phyloP scores from a whole-genome alignment of 2,888 invertebrate genomes.

The Augiades crinisus region DNA sequence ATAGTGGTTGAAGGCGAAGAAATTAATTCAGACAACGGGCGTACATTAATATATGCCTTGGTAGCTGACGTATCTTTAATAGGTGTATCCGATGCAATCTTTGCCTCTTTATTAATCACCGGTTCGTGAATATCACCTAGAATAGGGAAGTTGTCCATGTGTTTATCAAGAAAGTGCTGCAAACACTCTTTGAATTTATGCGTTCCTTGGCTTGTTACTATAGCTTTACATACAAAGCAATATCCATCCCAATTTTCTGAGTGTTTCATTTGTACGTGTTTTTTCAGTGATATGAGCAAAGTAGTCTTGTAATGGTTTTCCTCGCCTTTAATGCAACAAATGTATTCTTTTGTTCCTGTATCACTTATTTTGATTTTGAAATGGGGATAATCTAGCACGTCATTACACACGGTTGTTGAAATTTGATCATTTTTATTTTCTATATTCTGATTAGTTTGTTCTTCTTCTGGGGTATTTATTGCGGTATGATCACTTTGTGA shows the following conservation, averaged over 20 bases:
- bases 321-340: slow-evolving; percentile 63
- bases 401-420: slow-evolving; percentile 8
- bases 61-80: not conserved
- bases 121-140: slow-evolving; percentile 38
- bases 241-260: slow-evolving; percentile 78
- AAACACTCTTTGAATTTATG: slow-evolving; percentile 62
- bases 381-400: slow-evolving; percentile 50
- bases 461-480: slow-evolving; percentile 19
- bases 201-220: slow-evolving; percentile 61
- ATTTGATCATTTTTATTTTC: slow-evolving; percentile 4
- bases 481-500: slow-evolving; percentile 21
- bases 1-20: too few species aligned
- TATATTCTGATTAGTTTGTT: not conserved
- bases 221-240: slow-evolving; percentile 74
- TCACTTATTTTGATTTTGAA: slow-evolving; percentile 54
- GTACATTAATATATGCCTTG: slow-evolving; percentile 54
- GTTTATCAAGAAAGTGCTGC: slow-evolving; percentile 65
- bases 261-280: slow-evolving; percentile 66
- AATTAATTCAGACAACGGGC: slow-evolving; percentile 64
- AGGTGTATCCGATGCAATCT: not conserved
- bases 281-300: slow-evolving; percentile 68
- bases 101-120: not conserved
- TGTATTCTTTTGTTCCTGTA: slow-evolving; percentile 59
- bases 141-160: slow-evolving; percentile 64
- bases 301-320: slow-evolving; percentile 62